Evolutionary conservation across 2,888 invertebrate species (phyloP).

Genomic region (Sphinx pinastri): DNA sequence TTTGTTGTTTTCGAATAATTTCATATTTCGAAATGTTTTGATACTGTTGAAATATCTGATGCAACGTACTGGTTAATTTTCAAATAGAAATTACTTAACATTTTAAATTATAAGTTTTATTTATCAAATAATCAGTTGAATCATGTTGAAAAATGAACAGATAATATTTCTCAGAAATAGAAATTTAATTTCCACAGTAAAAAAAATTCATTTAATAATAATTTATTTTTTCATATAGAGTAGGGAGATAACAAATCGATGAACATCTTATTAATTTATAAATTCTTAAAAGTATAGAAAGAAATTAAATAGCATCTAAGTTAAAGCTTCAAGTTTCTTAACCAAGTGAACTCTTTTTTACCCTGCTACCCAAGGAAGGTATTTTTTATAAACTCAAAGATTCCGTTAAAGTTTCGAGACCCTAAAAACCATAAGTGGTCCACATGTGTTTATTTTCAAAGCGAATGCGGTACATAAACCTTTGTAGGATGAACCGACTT

Average conservation of each 20-base stretch:
- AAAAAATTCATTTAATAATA: too few relatives aligned
- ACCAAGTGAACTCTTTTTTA: too few relatives aligned
- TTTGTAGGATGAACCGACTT: background rate
- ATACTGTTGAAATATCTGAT: background rate
- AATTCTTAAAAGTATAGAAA: background rate
- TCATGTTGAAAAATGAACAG: too few relatives aligned
- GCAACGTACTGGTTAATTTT: background rate
- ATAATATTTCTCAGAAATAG: too few relatives aligned
- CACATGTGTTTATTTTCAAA: constrained; percentile 13
- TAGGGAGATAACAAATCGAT: too few relatives aligned
- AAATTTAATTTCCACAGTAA: too few relatives aligned
- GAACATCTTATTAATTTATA: background rate
- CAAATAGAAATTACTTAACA: background rate
- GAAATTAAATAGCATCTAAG: too few relatives aligned
- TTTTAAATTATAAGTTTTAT: background rate
- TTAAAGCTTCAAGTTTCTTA: too few relatives aligned
- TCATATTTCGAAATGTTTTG: background rate
- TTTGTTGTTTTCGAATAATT: too few relatives aligned
- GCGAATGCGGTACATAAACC: background rate
- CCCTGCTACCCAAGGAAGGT: too few relatives aligned
- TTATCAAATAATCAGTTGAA: too few relatives aligned
- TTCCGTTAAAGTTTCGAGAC: background rate
- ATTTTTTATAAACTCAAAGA: background rate
- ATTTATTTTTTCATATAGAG: too few relatives aligned
- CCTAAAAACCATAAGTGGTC: background rate